A percentile compares a stretch with the other conserved stretches of the same genome.
Evolutionary conservation across 2,797 vertebrate genomes (phyloP).

Genomic region (Menidia menidia): DNA sequence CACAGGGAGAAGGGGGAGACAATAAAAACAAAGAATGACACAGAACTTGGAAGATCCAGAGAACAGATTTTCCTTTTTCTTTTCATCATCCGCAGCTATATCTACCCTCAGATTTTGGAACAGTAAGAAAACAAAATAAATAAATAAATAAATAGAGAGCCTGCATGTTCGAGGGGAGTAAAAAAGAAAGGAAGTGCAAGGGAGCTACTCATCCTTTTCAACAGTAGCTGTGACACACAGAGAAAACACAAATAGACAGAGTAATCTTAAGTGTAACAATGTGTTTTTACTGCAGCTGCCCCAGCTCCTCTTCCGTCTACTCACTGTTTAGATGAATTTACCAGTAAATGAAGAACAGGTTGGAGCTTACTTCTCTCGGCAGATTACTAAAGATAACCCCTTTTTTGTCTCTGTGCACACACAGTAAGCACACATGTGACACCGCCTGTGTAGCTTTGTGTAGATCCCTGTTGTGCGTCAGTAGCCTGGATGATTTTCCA

Average conservation of each 20-base stretch:
- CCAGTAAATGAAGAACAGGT: constrained; percentile 10
- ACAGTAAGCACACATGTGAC: background rate
- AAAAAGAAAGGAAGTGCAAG: constrained; percentile 42
- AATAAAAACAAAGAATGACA: constrained; percentile 23
- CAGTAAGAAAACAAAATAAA: constrained; percentile 46
- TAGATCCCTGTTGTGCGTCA: constrained; percentile 54
- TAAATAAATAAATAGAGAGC: constrained; percentile 57
- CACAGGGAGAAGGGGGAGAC: background rate
- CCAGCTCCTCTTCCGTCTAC: constrained; percentile 5
- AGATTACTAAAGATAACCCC: background rate
- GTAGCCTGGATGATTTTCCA: no score
- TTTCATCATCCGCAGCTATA: constrained; percentile 54
- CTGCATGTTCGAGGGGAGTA: constrained; percentile 49
- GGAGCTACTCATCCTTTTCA: constrained; percentile 44
- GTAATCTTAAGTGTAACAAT: constrained; percentile 29
- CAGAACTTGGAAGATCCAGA: constrained; percentile 9
- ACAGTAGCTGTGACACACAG: constrained; percentile 32
- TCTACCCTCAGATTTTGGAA: constrained; percentile 45
- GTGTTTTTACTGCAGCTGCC: constrained; percentile 24
- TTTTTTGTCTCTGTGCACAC: background rate
- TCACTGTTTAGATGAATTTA: constrained; percentile 7
- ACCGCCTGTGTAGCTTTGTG: background rate
- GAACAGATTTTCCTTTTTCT: constrained; percentile 19
- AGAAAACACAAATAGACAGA: constrained; percentile 27
- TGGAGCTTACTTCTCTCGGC: background rate